Evolutionary conservation across 1,140 invertebrate species (phyloP), one percentile per base, ranked within the genome.

Genomic region (Zeugodacus cucurbitae): DNA sequence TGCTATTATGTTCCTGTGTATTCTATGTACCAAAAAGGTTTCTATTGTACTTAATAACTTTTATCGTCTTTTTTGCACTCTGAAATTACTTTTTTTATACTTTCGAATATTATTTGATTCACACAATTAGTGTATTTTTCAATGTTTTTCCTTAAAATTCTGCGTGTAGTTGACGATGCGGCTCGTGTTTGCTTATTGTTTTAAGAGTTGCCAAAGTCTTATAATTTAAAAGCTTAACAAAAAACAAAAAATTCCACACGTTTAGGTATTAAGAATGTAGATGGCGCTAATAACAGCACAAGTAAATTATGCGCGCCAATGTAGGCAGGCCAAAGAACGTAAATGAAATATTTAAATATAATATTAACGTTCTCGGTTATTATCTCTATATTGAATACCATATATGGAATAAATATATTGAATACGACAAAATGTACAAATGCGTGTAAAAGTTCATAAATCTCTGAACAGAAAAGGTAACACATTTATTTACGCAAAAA

Each of bases 101-200:
- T 26, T 7, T 26, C 17, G 20, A 59, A 59, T 59, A 59, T 64
- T 26, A 64, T 10, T 64, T 64, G 2, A 64, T 3, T 26, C 37
- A 70, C 32, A 70, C 11, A 54, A 20, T 20, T 54, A 54, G 48
- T 20, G 3, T 54, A 54, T 0, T 41, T 14, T 82, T 48, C n/a
- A 78, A 78, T 78, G 37, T 78, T 78, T 78, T 44, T 34, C 74
- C 10, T 26, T n/a, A 48, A 20, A 48, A 26, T 48, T 82, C 14
- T 44, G 74, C 74, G 74, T 82, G 74, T 7, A 26, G 74, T 48
- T 82, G 34, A 11, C 34, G 34, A 48, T 82, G 67, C 67, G 74
- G 74, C 74, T 82, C 74, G 74, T 82, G 74, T 82, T 82, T 82
- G 74, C 74, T 82, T 82, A 26, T 82, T 74, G n/a, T 44, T 48